phyloP scores from a whole-genome alignment of 2,797 vertebrate species.

The Artibeus lituratus region DNA sequence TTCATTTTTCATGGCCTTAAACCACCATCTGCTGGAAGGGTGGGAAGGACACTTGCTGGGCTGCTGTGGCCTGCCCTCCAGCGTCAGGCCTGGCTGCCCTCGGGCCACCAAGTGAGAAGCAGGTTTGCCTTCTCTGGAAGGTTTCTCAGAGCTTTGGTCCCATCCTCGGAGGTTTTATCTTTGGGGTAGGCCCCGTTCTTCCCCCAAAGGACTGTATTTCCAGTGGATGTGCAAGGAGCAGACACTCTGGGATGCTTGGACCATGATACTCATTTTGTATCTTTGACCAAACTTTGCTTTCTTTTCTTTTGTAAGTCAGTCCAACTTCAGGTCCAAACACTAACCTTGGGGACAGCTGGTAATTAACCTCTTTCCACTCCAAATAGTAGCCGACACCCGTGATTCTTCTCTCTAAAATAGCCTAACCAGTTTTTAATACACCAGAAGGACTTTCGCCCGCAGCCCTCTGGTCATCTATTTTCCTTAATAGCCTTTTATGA shows the following conservation, averaged over 20 bases:
- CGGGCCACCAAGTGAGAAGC: not conserved
- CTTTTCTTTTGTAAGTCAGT: conserved; percentile 45
- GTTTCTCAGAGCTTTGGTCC: not conserved
- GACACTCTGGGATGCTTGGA: not conserved
- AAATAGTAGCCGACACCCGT: conserved; percentile 55
- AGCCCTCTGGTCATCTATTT: conserved; percentile 70
- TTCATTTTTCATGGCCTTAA: conserved; percentile 65
- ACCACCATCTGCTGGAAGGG: conserved; percentile 46
- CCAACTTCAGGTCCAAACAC: conserved; percentile 35
- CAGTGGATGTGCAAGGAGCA: not conserved
- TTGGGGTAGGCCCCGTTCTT: not conserved
- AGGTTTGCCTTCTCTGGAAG: not conserved
- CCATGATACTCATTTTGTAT: not conserved
- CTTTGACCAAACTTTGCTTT: conserved; percentile 43
- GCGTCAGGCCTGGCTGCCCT: not conserved
- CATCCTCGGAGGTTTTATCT: not conserved
- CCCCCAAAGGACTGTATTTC: not conserved
- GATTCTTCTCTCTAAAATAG: conserved; percentile 61
- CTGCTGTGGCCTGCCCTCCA: not conserved
- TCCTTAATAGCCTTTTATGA: conserved; percentile 73
- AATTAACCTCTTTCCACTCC: conserved; percentile 60
- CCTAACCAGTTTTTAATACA: conserved; percentile 74
- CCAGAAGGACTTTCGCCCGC: conserved; percentile 59
- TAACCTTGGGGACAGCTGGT: conserved; percentile 27
- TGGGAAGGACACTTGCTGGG: conserved; percentile 34